phyloP scores from a whole-genome alignment of 2,797 vertebrate genomes.

The Mycteria americana region DNA sequence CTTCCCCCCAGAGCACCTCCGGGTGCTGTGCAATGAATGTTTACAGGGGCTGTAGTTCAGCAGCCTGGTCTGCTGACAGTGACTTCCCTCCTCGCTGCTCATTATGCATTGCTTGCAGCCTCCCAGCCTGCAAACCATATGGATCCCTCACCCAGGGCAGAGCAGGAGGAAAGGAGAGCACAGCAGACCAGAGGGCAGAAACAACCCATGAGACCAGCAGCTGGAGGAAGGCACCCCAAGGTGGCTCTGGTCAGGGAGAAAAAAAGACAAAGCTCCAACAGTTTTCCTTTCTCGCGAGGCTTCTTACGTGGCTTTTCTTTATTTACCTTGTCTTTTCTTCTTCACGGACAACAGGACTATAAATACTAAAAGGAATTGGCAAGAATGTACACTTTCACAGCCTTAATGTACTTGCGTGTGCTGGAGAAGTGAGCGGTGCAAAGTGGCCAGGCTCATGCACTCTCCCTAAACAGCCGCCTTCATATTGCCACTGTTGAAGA shows the following conservation, averaged over 20 bases:
- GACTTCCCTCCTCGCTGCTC: not conserved
- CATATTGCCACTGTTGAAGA: not conserved
- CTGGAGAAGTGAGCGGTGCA: not conserved
- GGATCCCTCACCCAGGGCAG: not conserved
- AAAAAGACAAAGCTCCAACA: not conserved
- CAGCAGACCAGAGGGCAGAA: not conserved
- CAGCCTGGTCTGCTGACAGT: not conserved
- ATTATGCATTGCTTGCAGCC: not conserved
- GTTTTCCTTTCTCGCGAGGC: not conserved
- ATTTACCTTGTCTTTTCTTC: not conserved
- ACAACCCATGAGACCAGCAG: not conserved
- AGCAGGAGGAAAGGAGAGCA: not conserved
- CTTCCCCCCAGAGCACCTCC: not conserved
- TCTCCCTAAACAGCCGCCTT: not conserved
- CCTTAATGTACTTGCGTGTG: not conserved
- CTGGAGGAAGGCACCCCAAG: not conserved
- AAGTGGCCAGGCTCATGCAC: not conserved
- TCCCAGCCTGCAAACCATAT: not conserved
- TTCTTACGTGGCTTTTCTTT: not conserved
- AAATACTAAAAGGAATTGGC: not conserved
- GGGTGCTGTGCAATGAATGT: accelerated
- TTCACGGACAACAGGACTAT: not conserved
- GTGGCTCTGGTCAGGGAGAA: not conserved
- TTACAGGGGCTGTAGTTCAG: not conserved
- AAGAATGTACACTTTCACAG: not conserved